phyloP scores from a whole-genome alignment of 2,113 vertebrate species.

The Pipra filicauda region DNA sequence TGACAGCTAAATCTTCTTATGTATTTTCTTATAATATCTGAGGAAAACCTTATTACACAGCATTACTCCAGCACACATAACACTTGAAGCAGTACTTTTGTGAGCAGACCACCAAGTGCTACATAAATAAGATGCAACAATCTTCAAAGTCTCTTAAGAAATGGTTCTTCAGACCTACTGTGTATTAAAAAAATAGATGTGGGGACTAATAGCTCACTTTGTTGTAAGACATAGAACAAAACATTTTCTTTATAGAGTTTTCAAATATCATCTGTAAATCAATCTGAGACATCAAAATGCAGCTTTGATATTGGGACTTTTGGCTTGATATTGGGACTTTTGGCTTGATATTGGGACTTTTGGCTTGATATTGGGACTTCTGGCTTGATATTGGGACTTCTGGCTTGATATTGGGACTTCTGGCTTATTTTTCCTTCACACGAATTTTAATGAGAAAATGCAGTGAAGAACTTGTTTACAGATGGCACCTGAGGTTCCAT shows the following conservation, averaged over 20 bases:
- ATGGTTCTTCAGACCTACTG: not conserved
- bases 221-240: not conserved
- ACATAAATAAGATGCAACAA: not conserved
- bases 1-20: not conserved
- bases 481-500: not conserved
- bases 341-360: not conserved
- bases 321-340: not conserved
- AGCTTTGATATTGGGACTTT: not conserved
- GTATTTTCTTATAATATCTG: not conserved
- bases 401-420: not conserved
- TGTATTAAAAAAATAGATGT: not conserved
- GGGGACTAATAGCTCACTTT: not conserved
- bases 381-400: not conserved
- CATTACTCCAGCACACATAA: not conserved
- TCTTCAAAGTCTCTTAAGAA: not conserved
- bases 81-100: not conserved
- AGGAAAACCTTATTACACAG: not conserved
- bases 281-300: not conserved
- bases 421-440: not conserved
- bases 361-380: not conserved
- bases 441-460: not conserved
- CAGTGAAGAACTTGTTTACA: not conserved
- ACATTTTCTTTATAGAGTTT: not conserved
- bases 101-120: not conserved
- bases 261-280: not conserved